Percentiles rank a stretch among this genome's conserved stretches.
Evolutionary conservation across 30 jellyfish, hydroid and myxozoan genomes (phyloP).

Genomic region (Cassiopea xamachana): DNA sequence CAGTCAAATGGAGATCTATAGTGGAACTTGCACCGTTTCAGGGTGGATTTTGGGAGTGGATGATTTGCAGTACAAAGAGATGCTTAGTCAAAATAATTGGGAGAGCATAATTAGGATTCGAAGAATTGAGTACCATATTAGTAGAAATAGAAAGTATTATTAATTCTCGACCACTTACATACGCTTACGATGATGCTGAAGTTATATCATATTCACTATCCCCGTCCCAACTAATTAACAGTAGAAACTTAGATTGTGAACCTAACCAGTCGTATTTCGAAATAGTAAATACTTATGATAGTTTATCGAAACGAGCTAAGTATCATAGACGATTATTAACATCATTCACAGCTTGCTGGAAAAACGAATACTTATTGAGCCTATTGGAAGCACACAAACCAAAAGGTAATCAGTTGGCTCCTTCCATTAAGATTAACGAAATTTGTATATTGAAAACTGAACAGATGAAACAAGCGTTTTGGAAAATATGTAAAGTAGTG

Average conservation of each 20-base stretch:
- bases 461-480: slow-evolving; percentile 40
- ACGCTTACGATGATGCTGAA: not conserved
- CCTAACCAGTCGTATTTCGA: not conserved
- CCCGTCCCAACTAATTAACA: not conserved
- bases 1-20: not conserved
- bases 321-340: slow-evolving; percentile 22
- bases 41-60: not conserved
- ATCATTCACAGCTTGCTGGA: slow-evolving; percentile 29
- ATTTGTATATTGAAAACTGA: slow-evolving; percentile 34
- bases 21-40: not conserved
- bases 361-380: slow-evolving; percentile 46
- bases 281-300: not conserved
- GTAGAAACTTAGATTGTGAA: not conserved
- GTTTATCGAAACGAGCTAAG: slow-evolving; percentile 37
- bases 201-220: not conserved
- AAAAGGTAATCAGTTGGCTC: slow-evolving; percentile 22
- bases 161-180: not conserved
- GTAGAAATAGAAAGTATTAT: not conserved
- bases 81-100: not conserved
- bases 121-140: not conserved
- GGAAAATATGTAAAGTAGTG: slow-evolving; percentile 64
- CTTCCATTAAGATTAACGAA: slow-evolving; percentile 29
- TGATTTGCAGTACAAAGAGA: not conserved
- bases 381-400: slow-evolving; percentile 60
- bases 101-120: not conserved